phyloP scores from a whole-genome alignment of 2,888 invertebrate species.

The Megastigmus dorsalis region DNA sequence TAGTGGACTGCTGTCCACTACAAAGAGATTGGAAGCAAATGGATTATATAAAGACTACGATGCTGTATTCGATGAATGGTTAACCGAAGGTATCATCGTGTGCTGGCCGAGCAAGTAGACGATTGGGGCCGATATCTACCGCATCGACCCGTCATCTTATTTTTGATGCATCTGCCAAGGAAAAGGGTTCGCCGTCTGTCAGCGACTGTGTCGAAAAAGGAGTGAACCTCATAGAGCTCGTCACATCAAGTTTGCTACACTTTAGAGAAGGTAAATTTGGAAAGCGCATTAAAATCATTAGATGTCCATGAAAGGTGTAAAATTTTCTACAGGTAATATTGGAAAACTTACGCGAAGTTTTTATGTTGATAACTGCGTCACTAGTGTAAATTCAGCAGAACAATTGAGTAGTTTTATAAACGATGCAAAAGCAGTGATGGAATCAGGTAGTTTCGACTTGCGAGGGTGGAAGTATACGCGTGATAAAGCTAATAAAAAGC shows the following conservation, averaged over 20 bases:
- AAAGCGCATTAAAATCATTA: background rate
- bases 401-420: background rate
- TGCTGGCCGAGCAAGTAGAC: slow-evolving; percentile 41
- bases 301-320: no score
- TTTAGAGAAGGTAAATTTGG: slow-evolving; percentile 55
- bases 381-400: background rate
- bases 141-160: slow-evolving; percentile 43
- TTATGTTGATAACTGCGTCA: slow-evolving; percentile 17
- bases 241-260: slow-evolving; percentile 53
- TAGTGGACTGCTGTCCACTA: slow-evolving; percentile 54
- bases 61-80: slow-evolving; percentile 58
- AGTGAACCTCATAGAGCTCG: slow-evolving; percentile 57
- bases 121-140: slow-evolving; percentile 46
- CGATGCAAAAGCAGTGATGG: slow-evolving; percentile 6
- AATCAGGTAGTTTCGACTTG: background rate
- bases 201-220: slow-evolving; percentile 27
- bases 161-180: slow-evolving; percentile 13
- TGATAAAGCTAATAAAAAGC: background rate
- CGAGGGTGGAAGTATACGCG: background rate
- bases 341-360: no score
- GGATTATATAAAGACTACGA: slow-evolving; percentile 53
- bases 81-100: slow-evolving; percentile 56
- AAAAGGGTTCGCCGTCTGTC: background rate
- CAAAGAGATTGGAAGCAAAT: slow-evolving; percentile 53
- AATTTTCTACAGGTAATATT: no score